These are phyloP conservation scores for Macropodus opercularis DNA, from an alignment of 2,797 vertebrate species.

Conservation along the genomic window DNA sequence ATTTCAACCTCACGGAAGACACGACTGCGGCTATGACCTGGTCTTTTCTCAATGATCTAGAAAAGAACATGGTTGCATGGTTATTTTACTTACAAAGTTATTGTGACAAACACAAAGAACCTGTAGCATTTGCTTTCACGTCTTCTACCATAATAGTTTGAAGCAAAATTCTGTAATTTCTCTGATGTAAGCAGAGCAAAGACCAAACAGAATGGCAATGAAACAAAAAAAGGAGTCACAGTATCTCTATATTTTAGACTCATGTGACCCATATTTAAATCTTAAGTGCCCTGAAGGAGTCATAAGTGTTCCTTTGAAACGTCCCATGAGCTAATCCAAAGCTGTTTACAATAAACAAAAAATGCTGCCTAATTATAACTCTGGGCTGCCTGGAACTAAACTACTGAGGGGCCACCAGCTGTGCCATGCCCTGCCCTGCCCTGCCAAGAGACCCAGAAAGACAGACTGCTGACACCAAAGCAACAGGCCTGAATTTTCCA, in stretches of 20 bases:
- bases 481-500: slow-evolving; percentile 71
- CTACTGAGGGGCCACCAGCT: slow-evolving; percentile 56
- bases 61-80: too few relatives aligned
- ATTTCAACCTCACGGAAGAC: slow-evolving; percentile 99
- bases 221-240: slow-evolving; percentile 14
- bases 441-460: slow-evolving; percentile 62
- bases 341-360: slow-evolving; percentile 56
- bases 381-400: slow-evolving; percentile 46
- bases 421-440: slow-evolving; percentile 14
- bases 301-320: slow-evolving; percentile 22
- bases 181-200: neutral
- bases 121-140: neutral
- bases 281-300: slow-evolving; percentile 30
- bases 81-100: too few relatives aligned
- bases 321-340: slow-evolving; percentile 33
- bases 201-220: slow-evolving; percentile 6
- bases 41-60: slow-evolving; percentile 97
- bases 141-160: neutral
- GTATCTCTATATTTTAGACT: slow-evolving; percentile 54
- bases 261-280: slow-evolving; percentile 61
- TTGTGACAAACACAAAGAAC: neutral
- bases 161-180: neutral
- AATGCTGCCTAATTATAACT: slow-evolving; percentile 63
- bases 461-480: slow-evolving; percentile 76
- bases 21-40: slow-evolving; percentile 93